phyloP scores from a whole-genome alignment of 2,113 vertebrate species.

The Oryzias celebensis region DNA sequence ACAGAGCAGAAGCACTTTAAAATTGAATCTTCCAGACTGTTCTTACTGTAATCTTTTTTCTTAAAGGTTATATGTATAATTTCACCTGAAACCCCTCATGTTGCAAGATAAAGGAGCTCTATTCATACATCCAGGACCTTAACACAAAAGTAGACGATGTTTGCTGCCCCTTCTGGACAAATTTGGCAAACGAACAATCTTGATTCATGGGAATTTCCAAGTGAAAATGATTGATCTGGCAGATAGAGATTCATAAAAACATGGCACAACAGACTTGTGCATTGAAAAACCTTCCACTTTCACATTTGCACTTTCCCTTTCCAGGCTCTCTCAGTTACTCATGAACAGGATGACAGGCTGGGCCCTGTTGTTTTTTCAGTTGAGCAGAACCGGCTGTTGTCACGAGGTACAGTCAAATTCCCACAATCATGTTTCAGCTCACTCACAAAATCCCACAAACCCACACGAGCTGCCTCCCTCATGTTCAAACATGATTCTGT shows the following conservation, averaged over 20 bases:
- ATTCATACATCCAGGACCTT: no score
- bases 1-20: no score
- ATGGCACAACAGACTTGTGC: background rate
- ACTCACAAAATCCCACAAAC: slow-evolving; percentile 46
- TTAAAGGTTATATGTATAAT: no score
- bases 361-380: slow-evolving; percentile 44
- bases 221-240: background rate
- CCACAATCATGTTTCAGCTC: slow-evolving; percentile 38
- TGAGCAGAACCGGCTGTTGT: slow-evolving; percentile 54
- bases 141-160: no score
- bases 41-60: no score
- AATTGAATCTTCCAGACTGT: no score
- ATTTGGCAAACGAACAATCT: background rate
- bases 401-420: slow-evolving; percentile 47
- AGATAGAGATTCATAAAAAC: background rate
- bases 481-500: slow-evolving; percentile 13
- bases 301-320: slow-evolving; percentile 3
- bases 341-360: background rate
- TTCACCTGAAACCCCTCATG: no score
- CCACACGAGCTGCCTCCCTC: slow-evolving; percentile 29
- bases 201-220: background rate
- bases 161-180: no score
- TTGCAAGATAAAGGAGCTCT: no score
- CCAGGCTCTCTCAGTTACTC: background rate
- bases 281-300: slow-evolving; percentile 5